These are phyloP conservation scores for Nannobrachium achirus DNA, from an alignment of 2,113 vertebrate genomes.

Conservation along the genomic window DNA sequence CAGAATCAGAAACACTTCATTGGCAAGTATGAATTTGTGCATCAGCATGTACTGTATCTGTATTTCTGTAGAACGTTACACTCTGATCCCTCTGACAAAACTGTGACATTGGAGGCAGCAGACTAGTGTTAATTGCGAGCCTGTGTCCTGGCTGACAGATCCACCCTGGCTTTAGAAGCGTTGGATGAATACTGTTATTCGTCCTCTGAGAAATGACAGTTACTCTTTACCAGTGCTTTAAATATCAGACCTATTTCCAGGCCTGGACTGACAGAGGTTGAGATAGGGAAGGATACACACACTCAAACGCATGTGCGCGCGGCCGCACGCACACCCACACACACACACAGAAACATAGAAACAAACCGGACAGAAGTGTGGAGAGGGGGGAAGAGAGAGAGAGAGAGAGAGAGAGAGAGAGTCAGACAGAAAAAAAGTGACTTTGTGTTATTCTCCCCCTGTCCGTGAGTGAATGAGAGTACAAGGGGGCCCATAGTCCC, in stretches of 20 bases:
- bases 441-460: conserved; percentile 32
- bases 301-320: background rate
- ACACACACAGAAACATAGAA: conserved; percentile 6
- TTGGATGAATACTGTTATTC: conserved; percentile 56
- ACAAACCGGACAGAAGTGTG: no score
- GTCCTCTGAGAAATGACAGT: conserved; percentile 61
- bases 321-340: no score
- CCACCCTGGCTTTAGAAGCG: conserved; percentile 48
- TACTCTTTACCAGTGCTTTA: conserved; percentile 62
- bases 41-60: background rate
- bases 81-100: conserved; percentile 18
- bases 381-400: conserved; percentile 9
- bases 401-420: conserved; percentile 17
- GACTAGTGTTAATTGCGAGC: conserved; percentile 63
- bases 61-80: conserved; percentile 16
- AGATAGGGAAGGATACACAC: conserved; percentile 43
- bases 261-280: conserved; percentile 33
- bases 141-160: conserved; percentile 56
- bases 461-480: conserved; percentile 50
- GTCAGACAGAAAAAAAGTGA: conserved; percentile 5
- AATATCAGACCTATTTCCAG: conserved; percentile 71
- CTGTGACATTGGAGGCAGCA: conserved; percentile 53
- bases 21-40: conserved; percentile 11
- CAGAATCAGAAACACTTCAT: no score
- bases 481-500: conserved; percentile 54